Conservation (phyloP, 2,888 invertebrate species). For the Yponomeuta plumbellus region DNA sequence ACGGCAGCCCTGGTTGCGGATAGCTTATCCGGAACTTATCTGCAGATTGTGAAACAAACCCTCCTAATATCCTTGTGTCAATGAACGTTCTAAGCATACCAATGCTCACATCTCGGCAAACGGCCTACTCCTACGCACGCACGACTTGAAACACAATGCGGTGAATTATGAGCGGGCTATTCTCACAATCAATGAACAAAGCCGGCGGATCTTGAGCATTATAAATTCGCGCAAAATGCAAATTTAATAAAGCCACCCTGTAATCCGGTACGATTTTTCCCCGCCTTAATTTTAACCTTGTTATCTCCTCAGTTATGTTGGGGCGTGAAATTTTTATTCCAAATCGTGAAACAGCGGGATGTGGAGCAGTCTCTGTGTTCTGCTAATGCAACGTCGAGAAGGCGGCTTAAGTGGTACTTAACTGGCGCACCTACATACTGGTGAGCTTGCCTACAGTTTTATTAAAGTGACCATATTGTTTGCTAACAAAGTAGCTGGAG, state of each 20-base stretch:
- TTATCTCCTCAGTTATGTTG: not conserved
- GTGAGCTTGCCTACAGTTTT: not conserved
- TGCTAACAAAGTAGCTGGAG: not conserved
- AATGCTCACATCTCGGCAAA: not conserved
- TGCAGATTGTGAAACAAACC: no score
- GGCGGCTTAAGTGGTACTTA: conserved; percentile 3
- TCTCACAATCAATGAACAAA: conserved; percentile 5
- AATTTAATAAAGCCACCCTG: conserved; percentile 11
- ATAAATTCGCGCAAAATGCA: conserved; percentile 1
- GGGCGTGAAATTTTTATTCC: not conserved
- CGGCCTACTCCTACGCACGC: not conserved
- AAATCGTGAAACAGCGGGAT: not conserved
- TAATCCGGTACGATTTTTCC: conserved; percentile 6
- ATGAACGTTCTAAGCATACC: not conserved
- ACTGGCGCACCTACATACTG: not conserved
- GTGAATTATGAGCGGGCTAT: conserved; percentile 1
- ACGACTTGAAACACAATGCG: not conserved
- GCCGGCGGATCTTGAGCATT: not conserved
- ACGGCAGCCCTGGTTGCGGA: no score
- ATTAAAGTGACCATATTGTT: conserved; percentile 4
- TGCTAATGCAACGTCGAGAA: not conserved
- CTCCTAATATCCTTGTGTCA: no score
- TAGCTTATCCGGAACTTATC: no score
- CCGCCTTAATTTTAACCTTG: not conserved
- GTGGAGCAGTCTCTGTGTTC: not conserved